phyloP scores from a whole-genome alignment of 2,797 vertebrate genomes.

The Xerus rutilus region DNA sequence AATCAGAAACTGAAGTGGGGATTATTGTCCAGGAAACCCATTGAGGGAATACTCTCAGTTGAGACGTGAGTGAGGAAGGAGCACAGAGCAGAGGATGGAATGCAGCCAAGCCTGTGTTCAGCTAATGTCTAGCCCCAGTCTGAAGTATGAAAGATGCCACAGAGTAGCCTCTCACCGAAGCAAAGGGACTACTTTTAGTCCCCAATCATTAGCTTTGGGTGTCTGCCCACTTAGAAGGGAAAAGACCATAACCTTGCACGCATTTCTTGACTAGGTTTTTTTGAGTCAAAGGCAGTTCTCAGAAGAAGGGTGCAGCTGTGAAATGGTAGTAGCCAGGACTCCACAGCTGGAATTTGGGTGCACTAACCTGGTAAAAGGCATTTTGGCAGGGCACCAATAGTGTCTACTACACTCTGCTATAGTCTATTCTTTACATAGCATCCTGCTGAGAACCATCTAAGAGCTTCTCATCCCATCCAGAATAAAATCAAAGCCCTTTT shows the following conservation, averaged over 20 bases:
- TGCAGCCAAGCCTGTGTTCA: background rate
- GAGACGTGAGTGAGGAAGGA: background rate
- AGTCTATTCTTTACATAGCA: background rate
- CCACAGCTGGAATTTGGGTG: background rate
- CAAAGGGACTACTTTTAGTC: background rate
- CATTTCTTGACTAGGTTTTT: background rate
- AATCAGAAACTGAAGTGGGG: background rate
- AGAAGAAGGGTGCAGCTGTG: background rate
- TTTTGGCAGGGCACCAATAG: no score
- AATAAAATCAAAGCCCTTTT: conserved; percentile 19
- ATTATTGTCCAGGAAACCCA: background rate
- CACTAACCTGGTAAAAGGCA: background rate
- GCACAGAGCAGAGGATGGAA: background rate
- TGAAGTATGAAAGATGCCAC: background rate
- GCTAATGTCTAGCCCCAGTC: background rate
- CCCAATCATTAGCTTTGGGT: background rate
- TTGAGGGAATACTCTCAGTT: background rate
- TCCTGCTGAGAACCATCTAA: background rate
- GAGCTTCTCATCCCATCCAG: background rate
- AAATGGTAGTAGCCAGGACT: background rate
- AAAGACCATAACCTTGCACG: background rate
- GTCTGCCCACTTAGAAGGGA: background rate
- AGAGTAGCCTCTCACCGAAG: background rate
- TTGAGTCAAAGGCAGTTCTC: background rate
- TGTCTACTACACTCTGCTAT: background rate